Evolutionary conservation across 2,888 invertebrate species (phyloP).

Genomic region (Dascillus cervinus): DNA sequence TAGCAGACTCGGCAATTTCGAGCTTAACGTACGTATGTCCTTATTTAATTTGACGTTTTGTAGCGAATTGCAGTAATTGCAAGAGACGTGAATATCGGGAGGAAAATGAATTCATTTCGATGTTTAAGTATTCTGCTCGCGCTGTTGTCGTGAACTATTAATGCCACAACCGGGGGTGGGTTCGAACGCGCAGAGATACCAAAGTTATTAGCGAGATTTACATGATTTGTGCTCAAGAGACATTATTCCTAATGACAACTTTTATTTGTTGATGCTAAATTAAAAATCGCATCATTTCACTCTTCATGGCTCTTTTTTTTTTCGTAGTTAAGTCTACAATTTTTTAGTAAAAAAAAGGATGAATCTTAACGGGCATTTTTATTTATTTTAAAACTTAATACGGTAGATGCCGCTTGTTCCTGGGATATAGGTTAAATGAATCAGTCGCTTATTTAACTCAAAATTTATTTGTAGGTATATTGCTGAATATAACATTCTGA

Average conservation of each 20-base stretch:
- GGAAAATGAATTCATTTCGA: constrained; percentile 18
- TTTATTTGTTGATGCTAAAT: too few species aligned
- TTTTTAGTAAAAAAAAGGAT: too few species aligned
- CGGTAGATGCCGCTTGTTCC: too few species aligned
- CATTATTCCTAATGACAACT: constrained; percentile 16
- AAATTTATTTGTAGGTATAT: too few species aligned
- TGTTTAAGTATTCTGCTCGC: constrained; percentile 24
- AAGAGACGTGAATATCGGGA: constrained; percentile 25
- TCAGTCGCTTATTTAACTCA: too few species aligned
- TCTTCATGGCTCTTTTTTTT: too few species aligned
- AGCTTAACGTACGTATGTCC: constrained; percentile 16
- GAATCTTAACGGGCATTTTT: too few species aligned
- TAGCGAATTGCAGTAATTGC: constrained; percentile 25
- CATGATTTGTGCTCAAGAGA: constrained; percentile 15
- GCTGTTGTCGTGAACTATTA: constrained; percentile 25
- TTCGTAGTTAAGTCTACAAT: too few species aligned
- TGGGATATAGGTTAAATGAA: too few species aligned
- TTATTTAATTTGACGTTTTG: constrained; percentile 25
- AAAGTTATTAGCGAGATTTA: constrained; percentile 17
- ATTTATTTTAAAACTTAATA: too few species aligned
- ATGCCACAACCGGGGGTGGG: constrained; percentile 22
- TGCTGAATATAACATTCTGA: too few species aligned
- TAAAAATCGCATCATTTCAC: too few species aligned
- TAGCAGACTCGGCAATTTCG: neutral
- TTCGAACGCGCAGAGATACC: constrained; percentile 20